phyloP scores from a whole-genome alignment of 2,113 vertebrate species.

The Taxidea taxus region DNA sequence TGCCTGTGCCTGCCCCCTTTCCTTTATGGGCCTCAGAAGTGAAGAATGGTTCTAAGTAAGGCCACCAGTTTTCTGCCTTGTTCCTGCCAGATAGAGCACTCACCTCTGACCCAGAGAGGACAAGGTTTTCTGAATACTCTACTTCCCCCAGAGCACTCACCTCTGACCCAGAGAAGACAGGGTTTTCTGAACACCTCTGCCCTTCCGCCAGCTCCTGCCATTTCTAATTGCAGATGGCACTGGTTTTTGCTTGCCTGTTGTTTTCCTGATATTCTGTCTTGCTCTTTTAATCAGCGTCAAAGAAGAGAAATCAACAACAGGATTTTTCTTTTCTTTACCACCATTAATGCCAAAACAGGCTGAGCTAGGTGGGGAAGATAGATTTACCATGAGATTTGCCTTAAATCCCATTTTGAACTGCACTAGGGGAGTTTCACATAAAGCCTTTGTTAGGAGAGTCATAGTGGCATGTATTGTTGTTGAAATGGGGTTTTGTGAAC shows the following conservation, averaged over 20 bases:
- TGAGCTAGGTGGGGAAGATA: slow-evolving; percentile 42
- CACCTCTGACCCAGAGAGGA: neutral
- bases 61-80: neutral
- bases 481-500: slow-evolving; percentile 16
- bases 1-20: neutral
- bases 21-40: neutral
- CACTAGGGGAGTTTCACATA: neutral
- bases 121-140: neutral
- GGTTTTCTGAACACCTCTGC: neutral
- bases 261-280: slow-evolving; percentile 4
- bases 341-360: slow-evolving; percentile 37
- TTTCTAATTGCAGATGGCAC: neutral
- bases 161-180: neutral
- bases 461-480: neutral
- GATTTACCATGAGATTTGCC: slow-evolving; percentile 12
- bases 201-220: neutral
- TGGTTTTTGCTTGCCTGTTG: neutral
- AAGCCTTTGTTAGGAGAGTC: slow-evolving; percentile 10
- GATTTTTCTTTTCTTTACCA: neutral
- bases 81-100: neutral
- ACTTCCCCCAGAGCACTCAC: neutral
- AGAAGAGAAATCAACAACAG: slow-evolving; percentile 9
- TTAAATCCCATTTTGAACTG: slow-evolving; percentile 44
- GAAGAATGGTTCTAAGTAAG: neutral
- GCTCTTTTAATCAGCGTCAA: neutral